Base-by-base conservation (phyloP, 2,113 vertebrate species). In the Lasiurus borealis region DNA sequence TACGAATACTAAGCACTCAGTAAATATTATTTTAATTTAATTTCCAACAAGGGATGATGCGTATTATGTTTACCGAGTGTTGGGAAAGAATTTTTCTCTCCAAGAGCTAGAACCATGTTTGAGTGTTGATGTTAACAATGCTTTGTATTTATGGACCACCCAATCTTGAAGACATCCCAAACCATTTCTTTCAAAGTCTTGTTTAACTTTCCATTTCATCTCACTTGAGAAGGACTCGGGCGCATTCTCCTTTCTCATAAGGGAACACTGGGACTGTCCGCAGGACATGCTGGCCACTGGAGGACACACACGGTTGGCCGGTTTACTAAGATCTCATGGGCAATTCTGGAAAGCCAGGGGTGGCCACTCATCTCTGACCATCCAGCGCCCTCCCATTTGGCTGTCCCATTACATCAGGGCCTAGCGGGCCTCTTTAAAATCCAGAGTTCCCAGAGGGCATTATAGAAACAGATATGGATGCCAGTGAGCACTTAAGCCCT, bases 21-120 rank as follows among this genome's bases (percentile, higher is more conserved):
- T 64, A 29, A 54, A 48, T 34, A 34, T 29, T 86, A 54, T 80
- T 90, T 93, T 87, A 57, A 76, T 92, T 81, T 48, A 40, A 69
- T 73, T 88, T 92, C 54, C 44, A 54, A 78, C 36, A 14, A 92
- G 6, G 8, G 5, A 62, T n/a, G 27, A 73, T 44, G 31, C 4
- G 2, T 21, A 12, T 13, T 46, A 44, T 46, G 3, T 27, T 77
- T 50, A 90, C 50, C 9, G 8, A 54, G 14, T 27, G 29, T 66
- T n/a, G 48, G 25, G 62, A 88, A 31, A 88, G 25, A 72, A 5
- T 40, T 76, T 44, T 71, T 31, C 66, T 92, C 40, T 62, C 16
- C 21, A 90, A 73, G 4, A 71, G 6, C 54, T 54, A 36, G 23
- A 88, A 77, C 1, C 25, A 18, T 50, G 36, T 64, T 21, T 40